Evolutionary conservation across 2,888 invertebrate genomes (phyloP).

Genomic region (Polyommatus iphigenia): DNA sequence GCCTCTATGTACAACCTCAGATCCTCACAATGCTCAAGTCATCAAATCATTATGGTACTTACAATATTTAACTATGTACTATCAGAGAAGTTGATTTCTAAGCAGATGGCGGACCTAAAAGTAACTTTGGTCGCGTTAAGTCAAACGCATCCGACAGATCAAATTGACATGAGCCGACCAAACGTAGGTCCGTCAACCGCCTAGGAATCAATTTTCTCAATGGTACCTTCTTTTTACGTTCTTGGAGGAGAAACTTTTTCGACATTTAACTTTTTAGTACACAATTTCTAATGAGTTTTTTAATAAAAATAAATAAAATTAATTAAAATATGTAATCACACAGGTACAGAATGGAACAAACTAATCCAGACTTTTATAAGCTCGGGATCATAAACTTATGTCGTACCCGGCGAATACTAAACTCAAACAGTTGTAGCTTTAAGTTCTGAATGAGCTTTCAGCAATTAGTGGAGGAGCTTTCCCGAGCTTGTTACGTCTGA

Average conservation of each 20-base stretch:
- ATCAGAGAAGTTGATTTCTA: too few species aligned
- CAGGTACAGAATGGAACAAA: constrained; percentile 3
- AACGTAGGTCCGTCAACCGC: too few species aligned
- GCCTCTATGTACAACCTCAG: too few species aligned
- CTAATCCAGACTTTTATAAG: constrained; percentile 11
- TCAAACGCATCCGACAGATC: too few species aligned
- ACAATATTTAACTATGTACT: too few species aligned
- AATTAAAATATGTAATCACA: constrained; percentile 14
- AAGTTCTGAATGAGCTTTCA: constrained; percentile 26
- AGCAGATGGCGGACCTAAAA: too few species aligned
- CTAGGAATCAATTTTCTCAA: too few species aligned
- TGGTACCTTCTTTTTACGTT: too few species aligned
- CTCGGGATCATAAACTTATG: not conserved
- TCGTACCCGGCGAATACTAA: not conserved
- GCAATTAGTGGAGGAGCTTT: constrained; percentile 14
- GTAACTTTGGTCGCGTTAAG: too few species aligned
- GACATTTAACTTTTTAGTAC: not conserved
- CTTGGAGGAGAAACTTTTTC: not conserved
- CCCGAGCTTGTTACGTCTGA: constrained; percentile 1
- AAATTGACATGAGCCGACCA: too few species aligned
- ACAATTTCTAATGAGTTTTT: not conserved
- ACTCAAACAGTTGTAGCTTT: constrained; percentile 16
- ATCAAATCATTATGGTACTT: too few species aligned
- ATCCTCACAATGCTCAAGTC: too few species aligned
- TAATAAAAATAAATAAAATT: not conserved